phyloP scores from a whole-genome alignment of 1,140 invertebrate genomes.

The Panulirus ornatus region DNA sequence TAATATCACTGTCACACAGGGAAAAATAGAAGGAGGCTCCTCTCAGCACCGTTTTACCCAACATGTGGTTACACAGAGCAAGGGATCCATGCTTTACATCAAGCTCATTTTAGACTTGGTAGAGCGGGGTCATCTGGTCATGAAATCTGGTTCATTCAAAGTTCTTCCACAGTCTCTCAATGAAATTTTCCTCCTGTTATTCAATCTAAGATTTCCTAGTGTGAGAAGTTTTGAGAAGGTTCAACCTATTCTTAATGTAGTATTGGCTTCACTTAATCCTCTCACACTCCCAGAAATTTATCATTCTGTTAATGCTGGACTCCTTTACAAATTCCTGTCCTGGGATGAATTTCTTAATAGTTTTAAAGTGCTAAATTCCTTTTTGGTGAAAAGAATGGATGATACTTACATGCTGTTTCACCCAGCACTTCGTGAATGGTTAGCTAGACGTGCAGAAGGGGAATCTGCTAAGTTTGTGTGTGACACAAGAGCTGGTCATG shows the following conservation, averaged over 20 bases:
- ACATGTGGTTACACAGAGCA: constrained; percentile 89
- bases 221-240: constrained; percentile 93
- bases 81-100: constrained; percentile 94
- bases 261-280: constrained; percentile 93
- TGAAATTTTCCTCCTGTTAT: constrained; percentile 95
- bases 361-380: constrained; percentile 85
- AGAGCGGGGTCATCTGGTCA: constrained; percentile 93
- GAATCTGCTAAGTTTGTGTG: constrained; percentile 94
- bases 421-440: constrained; percentile 97
- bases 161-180: constrained; percentile 93
- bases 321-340: constrained; percentile 85
- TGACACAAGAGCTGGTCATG: constrained; percentile 87
- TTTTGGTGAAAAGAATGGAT: constrained; percentile 92
- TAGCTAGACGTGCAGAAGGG: constrained; percentile 92
- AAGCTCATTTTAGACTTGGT: constrained; percentile 96
- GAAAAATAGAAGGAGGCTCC: constrained; percentile 82
- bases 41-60: constrained; percentile 85
- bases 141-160: constrained; percentile 95
- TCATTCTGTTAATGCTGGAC: constrained; percentile 93
- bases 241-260: constrained; percentile 89
- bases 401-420: constrained; percentile 98
- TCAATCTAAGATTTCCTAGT: constrained; percentile 94
- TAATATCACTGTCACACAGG: constrained; percentile 76
- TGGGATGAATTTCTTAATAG: constrained; percentile 90
- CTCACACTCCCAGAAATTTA: constrained; percentile 94